A percentile compares a stretch with the other conserved stretches of the same genome.
Evolutionary conservation across 2,113 vertebrate species (phyloP).

Genomic region (Phrynosoma platyrhinos): DNA sequence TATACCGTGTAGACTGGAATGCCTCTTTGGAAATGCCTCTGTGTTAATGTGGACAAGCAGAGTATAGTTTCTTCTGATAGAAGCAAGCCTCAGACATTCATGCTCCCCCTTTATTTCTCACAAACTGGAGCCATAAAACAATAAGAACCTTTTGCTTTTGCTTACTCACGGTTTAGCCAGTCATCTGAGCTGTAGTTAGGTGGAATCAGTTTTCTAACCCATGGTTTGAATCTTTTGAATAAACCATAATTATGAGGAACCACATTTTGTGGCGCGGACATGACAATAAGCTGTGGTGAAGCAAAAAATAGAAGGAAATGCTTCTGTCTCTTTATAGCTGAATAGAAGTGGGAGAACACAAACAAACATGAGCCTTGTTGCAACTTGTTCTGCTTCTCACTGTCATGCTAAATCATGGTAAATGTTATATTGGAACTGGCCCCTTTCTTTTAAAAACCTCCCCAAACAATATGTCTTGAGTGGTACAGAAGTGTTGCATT

Average conservation of each 20-base stretch:
- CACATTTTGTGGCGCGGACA: neutral
- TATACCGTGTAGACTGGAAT: neutral
- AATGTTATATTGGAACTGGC: neutral
- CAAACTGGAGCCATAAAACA: neutral
- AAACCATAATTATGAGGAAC: neutral
- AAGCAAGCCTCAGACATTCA: neutral
- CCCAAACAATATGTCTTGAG: conserved; percentile 28
- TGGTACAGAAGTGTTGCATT: conserved; percentile 24
- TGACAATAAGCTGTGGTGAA: neutral
- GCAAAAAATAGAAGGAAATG: neutral
- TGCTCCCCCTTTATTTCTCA: neutral
- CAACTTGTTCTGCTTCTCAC: neutral
- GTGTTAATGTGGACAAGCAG: neutral
- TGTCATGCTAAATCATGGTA: neutral
- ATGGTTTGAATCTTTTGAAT: neutral
- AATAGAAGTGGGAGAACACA: neutral
- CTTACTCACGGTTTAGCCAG: neutral
- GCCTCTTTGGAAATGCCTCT: neutral
- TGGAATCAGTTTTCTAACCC: neutral
- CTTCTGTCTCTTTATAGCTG: neutral
- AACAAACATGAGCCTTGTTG: neutral
- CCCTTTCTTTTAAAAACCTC: neutral
- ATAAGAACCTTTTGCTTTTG: neutral
- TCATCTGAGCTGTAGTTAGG: neutral
- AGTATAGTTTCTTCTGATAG: neutral